Evolutionary conservation across 2,113 vertebrate species (phyloP).

Genomic region (Elaphurus davidianus): DNA sequence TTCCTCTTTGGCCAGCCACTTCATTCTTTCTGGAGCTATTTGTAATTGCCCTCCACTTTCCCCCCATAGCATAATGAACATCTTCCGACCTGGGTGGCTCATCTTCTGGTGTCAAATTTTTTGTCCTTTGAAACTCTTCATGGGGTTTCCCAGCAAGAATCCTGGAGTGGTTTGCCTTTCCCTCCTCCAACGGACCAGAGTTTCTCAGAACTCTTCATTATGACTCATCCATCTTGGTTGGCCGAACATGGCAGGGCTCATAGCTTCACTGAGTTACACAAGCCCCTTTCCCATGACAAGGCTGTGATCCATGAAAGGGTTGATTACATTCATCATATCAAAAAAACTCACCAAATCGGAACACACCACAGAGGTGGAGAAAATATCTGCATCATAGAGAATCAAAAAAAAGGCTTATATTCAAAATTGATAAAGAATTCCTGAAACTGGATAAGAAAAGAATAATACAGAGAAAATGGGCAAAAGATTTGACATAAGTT

Average conservation of each 20-base stretch:
- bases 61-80: background rate
- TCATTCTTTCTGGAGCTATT: background rate
- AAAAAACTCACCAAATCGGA: background rate
- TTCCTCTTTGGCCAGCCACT: background rate
- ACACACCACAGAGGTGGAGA: background rate
- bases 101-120: background rate
- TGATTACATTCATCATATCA: background rate
- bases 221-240: background rate
- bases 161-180: background rate
- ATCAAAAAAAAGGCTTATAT: background rate
- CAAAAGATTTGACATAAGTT: background rate
- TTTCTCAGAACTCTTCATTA: background rate
- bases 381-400: background rate
- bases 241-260: background rate
- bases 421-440: background rate
- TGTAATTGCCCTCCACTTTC: background rate
- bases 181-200: background rate
- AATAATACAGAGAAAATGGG: background rate
- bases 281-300: background rate
- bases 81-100: background rate
- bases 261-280: background rate
- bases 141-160: background rate
- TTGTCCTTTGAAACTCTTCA: background rate
- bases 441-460: background rate
- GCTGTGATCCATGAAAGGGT: background rate